Conservation (phyloP, 2,797 vertebrate species). For the Rhinogobio ventralis region DNA sequence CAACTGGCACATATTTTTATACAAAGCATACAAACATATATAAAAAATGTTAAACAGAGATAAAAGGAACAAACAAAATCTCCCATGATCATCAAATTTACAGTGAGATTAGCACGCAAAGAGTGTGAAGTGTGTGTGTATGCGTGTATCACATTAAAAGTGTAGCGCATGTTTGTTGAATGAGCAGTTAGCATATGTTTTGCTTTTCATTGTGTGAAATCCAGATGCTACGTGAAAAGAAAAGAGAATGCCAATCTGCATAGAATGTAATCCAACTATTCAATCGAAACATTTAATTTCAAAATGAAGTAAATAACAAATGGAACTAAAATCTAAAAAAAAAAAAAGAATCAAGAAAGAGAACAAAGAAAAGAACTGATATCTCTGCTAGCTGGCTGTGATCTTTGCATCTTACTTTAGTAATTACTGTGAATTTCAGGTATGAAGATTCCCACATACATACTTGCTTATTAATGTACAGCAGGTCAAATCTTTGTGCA, state of each 20-base stretch:
- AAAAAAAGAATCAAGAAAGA: background rate
- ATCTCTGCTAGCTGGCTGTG: background rate
- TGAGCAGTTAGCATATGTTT: background rate
- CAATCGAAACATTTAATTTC: background rate
- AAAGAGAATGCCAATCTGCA: background rate
- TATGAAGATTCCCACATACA: constrained; percentile 7
- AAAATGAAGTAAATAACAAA: background rate
- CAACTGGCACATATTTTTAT: background rate
- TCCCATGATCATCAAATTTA: background rate
- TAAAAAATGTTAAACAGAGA: constrained; percentile 12
- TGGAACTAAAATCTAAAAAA: background rate
- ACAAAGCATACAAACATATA: background rate
- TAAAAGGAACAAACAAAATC: background rate
- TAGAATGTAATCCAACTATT: background rate
- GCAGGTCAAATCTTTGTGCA: constrained; percentile 21
- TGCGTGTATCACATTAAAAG: constrained; percentile 4
- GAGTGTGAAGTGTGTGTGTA: constrained; percentile 5
- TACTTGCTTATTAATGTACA: constrained; percentile 33
- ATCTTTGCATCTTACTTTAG: constrained; percentile 26
- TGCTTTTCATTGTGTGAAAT: background rate
- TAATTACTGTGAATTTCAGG: constrained; percentile 26
- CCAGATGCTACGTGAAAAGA: background rate
- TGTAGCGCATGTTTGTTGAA: constrained; percentile 6
- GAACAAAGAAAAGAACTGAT: background rate
- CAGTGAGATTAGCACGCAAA: background rate